Evolutionary conservation across 2,797 vertebrate species (phyloP), one percentile per base, ranked within the genome.

Genomic region (Anomalospiza imberbis): DNA sequence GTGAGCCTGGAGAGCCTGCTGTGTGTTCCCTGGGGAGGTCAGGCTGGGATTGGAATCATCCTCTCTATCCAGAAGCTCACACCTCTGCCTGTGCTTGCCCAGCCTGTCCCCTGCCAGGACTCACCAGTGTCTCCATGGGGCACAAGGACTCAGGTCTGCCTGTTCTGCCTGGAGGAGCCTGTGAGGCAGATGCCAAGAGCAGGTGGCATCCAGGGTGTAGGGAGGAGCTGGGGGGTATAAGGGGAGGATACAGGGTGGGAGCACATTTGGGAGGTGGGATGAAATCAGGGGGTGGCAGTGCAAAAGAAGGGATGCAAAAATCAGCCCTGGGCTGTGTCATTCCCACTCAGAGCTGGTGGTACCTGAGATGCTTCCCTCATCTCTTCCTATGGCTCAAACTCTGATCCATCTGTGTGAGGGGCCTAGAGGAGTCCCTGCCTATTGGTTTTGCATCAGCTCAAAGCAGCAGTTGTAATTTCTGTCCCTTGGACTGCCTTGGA

Each of bases 391-490:
- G 45, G 63, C 48, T 17, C 45, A 36, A 80, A 45, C 3, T 3
- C 40, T 51, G 51, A 53, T 62, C n/a, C 1, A 3, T 25, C 44
- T 53, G 8, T 5, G 5, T 48, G 58, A 70, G 25, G n/a, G 65
- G 17, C 13, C 14, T 73, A 26, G n/a, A 66, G 21, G 13, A 85
- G 32, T 15, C 54, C 28, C 44, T 62, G 66, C 22, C 18, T 44
- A 3, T 25, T 3, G 5, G 17, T 65, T 90, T 84, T 68, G 19
- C 26, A 38, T n/a, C 57, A 57, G 21, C 34, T 77, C 36, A 72
- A 57, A 80, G 73, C 38, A 91, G 70, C 28, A 75, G 26, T 29
- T 75, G 6, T 65, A 53, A 78, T 74, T 95, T 83, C 58, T 65
- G 54, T 75, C 62, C 42, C 38, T 32, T 50, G 42, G 3, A 13